Evolutionary conservation across 2,113 vertebrate species (phyloP).

Genomic region (Nycticebus coucang): DNA sequence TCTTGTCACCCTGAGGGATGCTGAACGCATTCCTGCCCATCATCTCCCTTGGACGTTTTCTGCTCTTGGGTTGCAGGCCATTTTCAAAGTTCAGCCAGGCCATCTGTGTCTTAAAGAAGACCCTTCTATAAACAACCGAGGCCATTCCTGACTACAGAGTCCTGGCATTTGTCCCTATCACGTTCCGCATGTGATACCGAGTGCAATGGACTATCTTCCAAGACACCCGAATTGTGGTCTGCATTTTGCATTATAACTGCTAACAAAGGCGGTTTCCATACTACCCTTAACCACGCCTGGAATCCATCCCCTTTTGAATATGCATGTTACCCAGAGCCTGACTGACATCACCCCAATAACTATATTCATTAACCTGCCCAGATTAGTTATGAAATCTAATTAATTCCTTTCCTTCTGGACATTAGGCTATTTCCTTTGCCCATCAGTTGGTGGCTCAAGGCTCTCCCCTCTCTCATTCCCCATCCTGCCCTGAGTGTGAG

Average conservation of each 20-base stretch:
- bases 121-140: neutral
- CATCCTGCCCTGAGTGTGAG: neutral
- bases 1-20: neutral
- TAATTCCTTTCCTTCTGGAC: neutral
- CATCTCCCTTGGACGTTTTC: neutral
- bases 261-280: neutral
- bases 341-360: neutral
- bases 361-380: neutral
- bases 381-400: neutral
- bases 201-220: neutral
- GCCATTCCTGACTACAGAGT: neutral
- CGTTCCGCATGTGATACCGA: neutral
- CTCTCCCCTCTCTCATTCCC: neutral
- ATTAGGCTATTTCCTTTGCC: neutral
- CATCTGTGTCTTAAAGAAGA: slow-evolving; percentile 8
- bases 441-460: slow-evolving; percentile 42
- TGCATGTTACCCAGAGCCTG: neutral
- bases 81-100: neutral
- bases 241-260: neutral
- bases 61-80: neutral
- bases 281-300: neutral
- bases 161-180: neutral
- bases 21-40: neutral
- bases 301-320: neutral
- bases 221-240: neutral